Evolutionary conservation across 2,113 vertebrate species (phyloP), one percentile per base, ranked within the genome.

Genomic region (Morone saxatilis): DNA sequence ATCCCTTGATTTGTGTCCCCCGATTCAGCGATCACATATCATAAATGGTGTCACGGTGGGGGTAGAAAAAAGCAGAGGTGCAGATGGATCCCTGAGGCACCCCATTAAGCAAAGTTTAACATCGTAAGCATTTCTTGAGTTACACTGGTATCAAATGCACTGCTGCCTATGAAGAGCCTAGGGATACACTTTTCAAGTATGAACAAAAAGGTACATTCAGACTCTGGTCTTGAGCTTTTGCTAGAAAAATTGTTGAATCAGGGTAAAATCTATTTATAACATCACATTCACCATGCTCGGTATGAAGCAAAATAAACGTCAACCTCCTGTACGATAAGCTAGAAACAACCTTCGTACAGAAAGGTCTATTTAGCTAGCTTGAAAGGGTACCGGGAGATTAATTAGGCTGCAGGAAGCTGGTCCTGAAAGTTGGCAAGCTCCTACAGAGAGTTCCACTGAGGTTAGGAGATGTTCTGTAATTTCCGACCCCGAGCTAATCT

Each of bases 391-490:
- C 4, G 16, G 69, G 78, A 57, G 48, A 38, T 71, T 80, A 71
- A 76, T 86, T 80, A 70, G 77, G 22, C 71, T 40, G 50, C 88
- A 84, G 88, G 86, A 89, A 86, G 78, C 76, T 50, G 63, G 63
- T 68, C 66, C 81, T 47, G 77, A 68, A 82, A 54, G 81, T 67
- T 87, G 87, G 90, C 87, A 38, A 19, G 76, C 84, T 71, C 47
- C 53, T 51, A 45, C 71, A 43, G 51, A 69, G 73, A 76, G 89
- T 83, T 91, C 91, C 86, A 74, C 80, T 77, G 94, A 89, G 93
- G 92, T 91, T 70, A 81, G 87, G 86, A 85, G 88, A 93, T 91
- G 85, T 91, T 93, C 91, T 92, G 89, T 87, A 87, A 89, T 91
- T 94, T 94, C 84, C 83, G 56, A 91, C 90, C 89, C 80, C 61